phyloP scores from a whole-genome alignment of 2,797 vertebrate species.

The Spinus pinus region DNA sequence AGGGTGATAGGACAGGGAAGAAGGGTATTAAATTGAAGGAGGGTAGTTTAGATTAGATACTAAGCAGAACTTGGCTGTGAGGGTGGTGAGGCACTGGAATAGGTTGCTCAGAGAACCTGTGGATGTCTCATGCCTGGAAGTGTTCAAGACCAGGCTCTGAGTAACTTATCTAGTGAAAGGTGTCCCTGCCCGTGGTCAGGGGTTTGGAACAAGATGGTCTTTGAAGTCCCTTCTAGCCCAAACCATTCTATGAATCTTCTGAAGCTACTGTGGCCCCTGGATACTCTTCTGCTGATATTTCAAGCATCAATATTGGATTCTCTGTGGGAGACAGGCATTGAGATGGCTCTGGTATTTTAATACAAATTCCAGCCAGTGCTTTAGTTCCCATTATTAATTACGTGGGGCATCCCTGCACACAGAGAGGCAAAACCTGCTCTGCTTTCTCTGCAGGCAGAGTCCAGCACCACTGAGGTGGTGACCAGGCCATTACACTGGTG shows the following conservation, averaged over 20 bases:
- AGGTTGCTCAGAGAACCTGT: neutral
- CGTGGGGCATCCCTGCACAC: rapidly evolving
- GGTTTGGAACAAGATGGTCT: neutral
- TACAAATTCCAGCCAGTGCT: neutral
- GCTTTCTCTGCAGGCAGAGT: neutral
- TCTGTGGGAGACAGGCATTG: neutral
- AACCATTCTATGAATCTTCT: neutral
- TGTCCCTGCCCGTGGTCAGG: too few species aligned
- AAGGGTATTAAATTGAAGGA: neutral
- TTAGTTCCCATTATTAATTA: neutral
- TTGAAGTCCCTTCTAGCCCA: neutral
- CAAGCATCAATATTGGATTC: rapidly evolving
- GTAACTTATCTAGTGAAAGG: neutral
- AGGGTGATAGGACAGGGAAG: neutral
- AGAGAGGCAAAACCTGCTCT: neutral
- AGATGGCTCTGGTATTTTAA: neutral
- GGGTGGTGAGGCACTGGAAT: neutral
- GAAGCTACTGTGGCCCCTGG: neutral
- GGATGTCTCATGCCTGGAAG: neutral
- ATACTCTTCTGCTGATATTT: neutral
- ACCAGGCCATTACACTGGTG: neutral
- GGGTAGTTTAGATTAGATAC: neutral
- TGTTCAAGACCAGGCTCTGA: neutral
- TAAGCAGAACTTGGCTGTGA: neutral
- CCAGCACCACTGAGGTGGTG: neutral